A percentile compares a stretch with the other conserved stretches of the same genome.
Evolutionary conservation across 2,797 vertebrate genomes (phyloP).

Genomic region (Alectoris magna): DNA sequence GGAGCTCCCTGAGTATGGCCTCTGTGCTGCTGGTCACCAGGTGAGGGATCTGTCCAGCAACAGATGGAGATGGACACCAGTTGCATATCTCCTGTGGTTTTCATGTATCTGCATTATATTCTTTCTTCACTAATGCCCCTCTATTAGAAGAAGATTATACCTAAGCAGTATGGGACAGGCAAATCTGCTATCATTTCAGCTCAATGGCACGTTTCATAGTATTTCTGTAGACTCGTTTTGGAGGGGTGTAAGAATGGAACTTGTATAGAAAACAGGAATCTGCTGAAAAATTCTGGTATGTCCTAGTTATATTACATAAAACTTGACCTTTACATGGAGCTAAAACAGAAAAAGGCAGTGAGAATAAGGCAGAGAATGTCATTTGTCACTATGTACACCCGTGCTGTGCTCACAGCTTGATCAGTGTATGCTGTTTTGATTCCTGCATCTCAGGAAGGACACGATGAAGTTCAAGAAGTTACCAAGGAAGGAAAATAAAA

Average conservation of each 20-base stretch:
- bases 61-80: background rate
- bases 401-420: background rate
- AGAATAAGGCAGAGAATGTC: background rate
- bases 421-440: background rate
- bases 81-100: background rate
- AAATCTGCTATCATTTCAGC: background rate
- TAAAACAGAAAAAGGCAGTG: background rate
- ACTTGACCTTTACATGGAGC: background rate
- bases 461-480: accelerated
- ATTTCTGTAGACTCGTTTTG: background rate
- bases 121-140: background rate
- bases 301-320: background rate
- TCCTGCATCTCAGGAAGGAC: background rate
- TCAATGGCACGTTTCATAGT: background rate
- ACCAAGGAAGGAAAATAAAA: too few species aligned
- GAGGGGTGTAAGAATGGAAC: background rate
- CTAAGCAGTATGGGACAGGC: background rate
- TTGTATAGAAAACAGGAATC: accelerated
- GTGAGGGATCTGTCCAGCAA: background rate
- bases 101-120: background rate
- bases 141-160: background rate
- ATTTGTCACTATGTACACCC: background rate
- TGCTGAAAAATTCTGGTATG: accelerated
- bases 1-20: background rate
- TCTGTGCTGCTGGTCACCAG: background rate